Evolutionary conservation across 2,797 vertebrate species (phyloP).

Genomic region (Anabas testudineus): DNA sequence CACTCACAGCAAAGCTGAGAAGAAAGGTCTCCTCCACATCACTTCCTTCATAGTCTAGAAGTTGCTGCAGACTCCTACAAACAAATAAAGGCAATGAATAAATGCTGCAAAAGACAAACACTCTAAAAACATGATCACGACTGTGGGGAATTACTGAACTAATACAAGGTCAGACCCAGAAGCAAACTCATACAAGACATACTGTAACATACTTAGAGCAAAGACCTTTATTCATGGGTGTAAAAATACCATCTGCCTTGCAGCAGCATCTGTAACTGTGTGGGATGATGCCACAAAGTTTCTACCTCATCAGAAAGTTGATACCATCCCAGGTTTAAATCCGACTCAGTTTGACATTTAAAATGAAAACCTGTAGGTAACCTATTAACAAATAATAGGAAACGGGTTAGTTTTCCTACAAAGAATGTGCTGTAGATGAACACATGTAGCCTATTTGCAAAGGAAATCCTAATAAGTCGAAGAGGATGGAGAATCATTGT

Average conservation of each 20-base stretch:
- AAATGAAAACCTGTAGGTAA: too few relatives aligned
- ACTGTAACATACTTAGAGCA: neutral
- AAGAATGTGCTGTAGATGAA: conserved; percentile 27
- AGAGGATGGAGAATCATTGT: conserved; percentile 8
- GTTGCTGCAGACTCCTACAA: conserved; percentile 94
- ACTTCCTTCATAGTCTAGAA: conserved; percentile 91
- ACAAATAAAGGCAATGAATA: conserved; percentile 2
- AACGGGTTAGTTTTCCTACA: conserved; percentile 32
- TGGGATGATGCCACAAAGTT: neutral
- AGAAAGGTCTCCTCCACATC: conserved; percentile 95
- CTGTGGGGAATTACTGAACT: neutral
- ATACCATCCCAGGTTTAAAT: neutral
- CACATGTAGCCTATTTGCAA: conserved; percentile 7
- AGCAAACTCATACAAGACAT: neutral
- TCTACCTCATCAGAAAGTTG: neutral
- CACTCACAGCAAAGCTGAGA: conserved; percentile 94
- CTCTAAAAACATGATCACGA: neutral
- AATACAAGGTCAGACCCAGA: neutral
- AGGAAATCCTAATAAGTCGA: conserved; percentile 36
- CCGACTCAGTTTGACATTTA: neutral
- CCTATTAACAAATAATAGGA: conserved; percentile 46
- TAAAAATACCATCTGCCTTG: conserved; percentile 3
- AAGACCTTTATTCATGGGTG: neutral
- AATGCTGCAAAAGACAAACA: neutral
- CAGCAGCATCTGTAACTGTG: conserved; percentile 5